Conservation (phyloP, 1,140 invertebrate species). For the Papilio machaon region DNA sequence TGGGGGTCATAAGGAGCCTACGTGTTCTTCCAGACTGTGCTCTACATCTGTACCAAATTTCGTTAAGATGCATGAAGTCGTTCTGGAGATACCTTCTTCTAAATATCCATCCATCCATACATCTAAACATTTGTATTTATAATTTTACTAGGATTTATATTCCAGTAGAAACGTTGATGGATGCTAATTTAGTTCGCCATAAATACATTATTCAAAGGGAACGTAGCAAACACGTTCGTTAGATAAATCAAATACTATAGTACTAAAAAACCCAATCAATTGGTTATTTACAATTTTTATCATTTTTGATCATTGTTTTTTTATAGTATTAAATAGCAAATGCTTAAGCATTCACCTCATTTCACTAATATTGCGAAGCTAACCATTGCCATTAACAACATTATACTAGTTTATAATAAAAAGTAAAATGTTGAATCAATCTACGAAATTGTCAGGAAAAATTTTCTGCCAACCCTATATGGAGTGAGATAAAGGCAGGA, state of each 20-base stretch:
- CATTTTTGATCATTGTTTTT: not conserved
- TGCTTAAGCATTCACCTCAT: not conserved
- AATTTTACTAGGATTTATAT: not conserved
- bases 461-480: no score
- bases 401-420: not conserved
- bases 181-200: not conserved
- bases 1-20: no score
- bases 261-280: not conserved
- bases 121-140: not conserved
- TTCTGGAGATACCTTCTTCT: not conserved
- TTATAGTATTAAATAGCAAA: not conserved
- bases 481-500: no score
- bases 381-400: no score
- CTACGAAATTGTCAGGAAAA: not conserved
- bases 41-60: no score
- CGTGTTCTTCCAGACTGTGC: no score
- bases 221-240: not conserved
- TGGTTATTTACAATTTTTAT: not conserved
- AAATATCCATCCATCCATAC: no score
- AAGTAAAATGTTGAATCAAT: not conserved
- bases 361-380: no score
- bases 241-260: slow-evolving; percentile 1
- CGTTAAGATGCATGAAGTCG: no score
- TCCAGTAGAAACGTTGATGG: not conserved
- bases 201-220: slow-evolving; percentile 7